Conservation (phyloP, 2,888 invertebrate genomes). For the Mythimna vitellina region DNA sequence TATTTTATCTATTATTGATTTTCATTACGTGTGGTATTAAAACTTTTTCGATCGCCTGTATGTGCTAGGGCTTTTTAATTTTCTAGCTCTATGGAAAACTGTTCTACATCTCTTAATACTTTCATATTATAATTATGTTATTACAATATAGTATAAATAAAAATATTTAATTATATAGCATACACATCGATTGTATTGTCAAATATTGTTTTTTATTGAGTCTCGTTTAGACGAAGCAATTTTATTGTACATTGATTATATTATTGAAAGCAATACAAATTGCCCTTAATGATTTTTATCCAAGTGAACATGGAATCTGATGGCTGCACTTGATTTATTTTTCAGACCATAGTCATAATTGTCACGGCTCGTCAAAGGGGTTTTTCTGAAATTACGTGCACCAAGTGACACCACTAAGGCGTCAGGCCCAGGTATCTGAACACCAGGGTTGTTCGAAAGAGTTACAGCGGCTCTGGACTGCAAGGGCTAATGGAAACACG, state of each 20-base stretch:
- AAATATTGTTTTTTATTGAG: slow-evolving; percentile 38
- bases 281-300: neutral
- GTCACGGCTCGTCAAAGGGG: neutral
- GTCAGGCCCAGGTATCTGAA: no score
- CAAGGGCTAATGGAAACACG: no score
- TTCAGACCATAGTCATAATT: neutral
- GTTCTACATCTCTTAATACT: slow-evolving; percentile 1
- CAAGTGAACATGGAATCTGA: neutral
- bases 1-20: neutral
- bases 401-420: no score
- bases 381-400: no score
- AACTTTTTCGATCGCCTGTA: slow-evolving; percentile 2
- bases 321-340: neutral
- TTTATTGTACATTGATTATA: slow-evolving; percentile 9
- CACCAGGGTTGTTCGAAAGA: no score
- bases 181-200: slow-evolving; percentile 53
- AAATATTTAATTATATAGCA: slow-evolving; percentile 42
- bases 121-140: slow-evolving; percentile 7
- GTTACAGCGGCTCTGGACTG: no score
- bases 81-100: slow-evolving; percentile 29
- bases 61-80: slow-evolving; percentile 29
- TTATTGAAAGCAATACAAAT: neutral
- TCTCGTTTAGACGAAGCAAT: slow-evolving; percentile 6
- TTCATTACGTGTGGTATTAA: neutral
- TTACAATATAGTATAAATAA: slow-evolving; percentile 40